Conservation (phyloP, 2,113 vertebrate species). For the Stercorarius parasiticus region DNA sequence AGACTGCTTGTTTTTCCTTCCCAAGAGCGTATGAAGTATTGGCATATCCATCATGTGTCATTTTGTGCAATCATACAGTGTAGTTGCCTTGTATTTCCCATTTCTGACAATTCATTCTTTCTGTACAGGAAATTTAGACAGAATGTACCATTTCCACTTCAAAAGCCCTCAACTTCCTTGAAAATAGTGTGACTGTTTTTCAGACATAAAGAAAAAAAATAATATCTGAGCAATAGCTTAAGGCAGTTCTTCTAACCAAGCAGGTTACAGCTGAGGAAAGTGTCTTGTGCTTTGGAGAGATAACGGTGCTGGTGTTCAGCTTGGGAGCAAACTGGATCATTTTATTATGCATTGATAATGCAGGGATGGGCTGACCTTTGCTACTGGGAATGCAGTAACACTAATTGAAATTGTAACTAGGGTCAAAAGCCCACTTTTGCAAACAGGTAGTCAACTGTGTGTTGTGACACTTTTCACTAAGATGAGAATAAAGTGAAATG, state of each 20-base stretch:
- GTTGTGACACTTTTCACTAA: not conserved
- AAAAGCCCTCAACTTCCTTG: not conserved
- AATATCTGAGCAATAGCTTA: not conserved
- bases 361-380: not conserved
- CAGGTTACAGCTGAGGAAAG: not conserved
- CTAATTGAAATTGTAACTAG: not conserved
- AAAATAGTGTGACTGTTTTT: not conserved
- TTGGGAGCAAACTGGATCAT: not conserved
- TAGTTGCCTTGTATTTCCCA: not conserved
- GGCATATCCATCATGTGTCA: not conserved
- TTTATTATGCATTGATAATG: not conserved
- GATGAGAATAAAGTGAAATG: not conserved
- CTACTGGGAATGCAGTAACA: not conserved
- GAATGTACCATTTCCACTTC: not conserved
- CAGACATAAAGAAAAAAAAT: not conserved
- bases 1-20: not conserved
- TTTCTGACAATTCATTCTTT: conserved; percentile 1
- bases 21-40: not conserved
- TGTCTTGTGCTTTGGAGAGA: not conserved
- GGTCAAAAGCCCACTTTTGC: not conserved
- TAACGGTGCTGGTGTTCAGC: not conserved
- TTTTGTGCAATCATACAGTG: not conserved
- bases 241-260: not conserved
- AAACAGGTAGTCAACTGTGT: not conserved
- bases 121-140: not conserved